phyloP scores from a whole-genome alignment of 2,797 vertebrate genomes.

The Epinephelus awoara region DNA sequence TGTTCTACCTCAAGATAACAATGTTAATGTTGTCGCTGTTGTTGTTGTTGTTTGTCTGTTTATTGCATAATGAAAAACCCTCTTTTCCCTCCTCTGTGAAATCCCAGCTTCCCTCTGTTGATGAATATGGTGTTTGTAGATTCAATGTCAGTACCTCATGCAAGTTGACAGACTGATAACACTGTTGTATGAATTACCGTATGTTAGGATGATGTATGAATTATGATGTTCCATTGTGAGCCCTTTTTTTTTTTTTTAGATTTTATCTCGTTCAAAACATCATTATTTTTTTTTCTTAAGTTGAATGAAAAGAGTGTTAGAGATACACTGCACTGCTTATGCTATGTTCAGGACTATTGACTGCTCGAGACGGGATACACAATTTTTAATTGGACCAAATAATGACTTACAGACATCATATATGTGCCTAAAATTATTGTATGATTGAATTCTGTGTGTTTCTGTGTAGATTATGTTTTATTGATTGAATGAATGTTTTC shows the following conservation, averaged over 20 bases:
- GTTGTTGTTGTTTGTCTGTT: constrained; percentile 81
- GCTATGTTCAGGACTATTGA: constrained; percentile 46
- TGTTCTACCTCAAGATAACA: constrained; percentile 96
- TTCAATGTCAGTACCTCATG: constrained; percentile 80
- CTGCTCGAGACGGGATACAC: constrained; percentile 38
- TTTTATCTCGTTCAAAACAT: constrained; percentile 51
- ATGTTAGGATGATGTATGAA: constrained; percentile 55
- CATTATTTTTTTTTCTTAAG: constrained; percentile 50
- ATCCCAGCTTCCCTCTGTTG: constrained; percentile 67
- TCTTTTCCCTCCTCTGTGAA: constrained; percentile 54
- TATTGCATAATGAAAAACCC: constrained; percentile 82
- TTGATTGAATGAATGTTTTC: constrained; percentile 38
- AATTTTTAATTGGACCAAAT: constrained; percentile 44
- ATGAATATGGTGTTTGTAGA: constrained; percentile 75
- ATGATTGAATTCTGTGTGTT: constrained; percentile 33
- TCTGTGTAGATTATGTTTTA: constrained; percentile 26
- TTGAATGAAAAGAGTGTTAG: constrained; percentile 69
- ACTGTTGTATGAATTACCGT: constrained; percentile 75
- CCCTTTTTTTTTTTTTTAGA: constrained; percentile 29
- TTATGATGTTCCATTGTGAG: constrained; percentile 77
- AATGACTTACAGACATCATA: constrained; percentile 42
- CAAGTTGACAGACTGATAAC: constrained; percentile 79
- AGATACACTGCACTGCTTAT: constrained; percentile 79
- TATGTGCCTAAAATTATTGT: constrained; percentile 49
- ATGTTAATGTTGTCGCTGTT: constrained; percentile 83